phyloP scores from a whole-genome alignment of 2,888 invertebrate species.

The Horisme vitalbata region DNA sequence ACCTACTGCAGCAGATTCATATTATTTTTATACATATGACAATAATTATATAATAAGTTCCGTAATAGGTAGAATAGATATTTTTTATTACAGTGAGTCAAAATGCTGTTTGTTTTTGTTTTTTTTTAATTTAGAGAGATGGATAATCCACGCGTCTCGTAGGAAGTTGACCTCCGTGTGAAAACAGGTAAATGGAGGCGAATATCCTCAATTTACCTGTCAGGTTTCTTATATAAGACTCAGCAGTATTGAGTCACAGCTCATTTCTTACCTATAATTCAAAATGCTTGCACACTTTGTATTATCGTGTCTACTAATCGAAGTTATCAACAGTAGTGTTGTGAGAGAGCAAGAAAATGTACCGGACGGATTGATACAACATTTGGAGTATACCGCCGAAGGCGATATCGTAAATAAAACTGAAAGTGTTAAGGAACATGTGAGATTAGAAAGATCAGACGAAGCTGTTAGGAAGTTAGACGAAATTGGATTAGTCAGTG shows the following conservation, averaged over 20 bases:
- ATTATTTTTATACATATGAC: no score
- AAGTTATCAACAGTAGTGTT: not conserved
- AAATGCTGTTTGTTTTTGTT: no score
- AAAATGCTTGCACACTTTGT: not conserved
- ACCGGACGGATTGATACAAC: not conserved
- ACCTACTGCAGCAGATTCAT: no score
- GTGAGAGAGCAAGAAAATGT: not conserved
- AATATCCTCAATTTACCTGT: not conserved
- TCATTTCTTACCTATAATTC: not conserved
- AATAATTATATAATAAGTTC: no score
- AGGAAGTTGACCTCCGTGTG: no score
- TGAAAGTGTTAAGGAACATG: not conserved
- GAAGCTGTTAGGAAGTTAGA: not conserved
- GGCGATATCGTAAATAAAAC: not conserved
- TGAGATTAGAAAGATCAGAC: not conserved
- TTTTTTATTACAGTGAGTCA: no score
- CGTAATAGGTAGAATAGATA: no score
- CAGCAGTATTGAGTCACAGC: not conserved
- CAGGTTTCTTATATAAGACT: not conserved
- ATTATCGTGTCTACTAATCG: conserved; percentile 1
- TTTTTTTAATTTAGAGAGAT: no score
- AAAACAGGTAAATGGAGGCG: not conserved
- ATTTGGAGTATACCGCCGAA: not conserved
- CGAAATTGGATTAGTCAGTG: not conserved
- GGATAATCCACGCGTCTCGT: no score